A percentile compares a stretch with the other conserved stretches of the same genome.
Conservation (phyloP, 2,888 invertebrate genomes). For the Eilema depressum region DNA sequence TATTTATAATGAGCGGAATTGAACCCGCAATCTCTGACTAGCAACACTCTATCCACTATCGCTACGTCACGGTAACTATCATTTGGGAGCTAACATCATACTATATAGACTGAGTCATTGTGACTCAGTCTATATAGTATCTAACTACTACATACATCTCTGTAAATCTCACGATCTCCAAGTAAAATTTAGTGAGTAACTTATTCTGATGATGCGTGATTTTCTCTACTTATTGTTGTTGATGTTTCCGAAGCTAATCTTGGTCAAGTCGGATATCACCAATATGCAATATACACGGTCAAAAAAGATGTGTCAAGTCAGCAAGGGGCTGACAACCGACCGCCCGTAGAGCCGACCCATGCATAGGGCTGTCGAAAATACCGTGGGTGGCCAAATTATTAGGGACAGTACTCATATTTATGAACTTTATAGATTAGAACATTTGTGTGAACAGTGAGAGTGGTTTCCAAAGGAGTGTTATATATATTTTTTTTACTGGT, state of each 20-base stretch:
- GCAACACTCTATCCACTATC: not conserved
- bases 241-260: constrained; percentile 44
- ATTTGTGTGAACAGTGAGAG: no score
- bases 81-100: not conserved
- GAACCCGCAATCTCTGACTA: not conserved
- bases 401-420: no score
- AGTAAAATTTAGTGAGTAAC: not conserved
- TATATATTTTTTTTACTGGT: no score
- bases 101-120: no score
- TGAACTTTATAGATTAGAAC: no score
- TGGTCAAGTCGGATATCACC: constrained; percentile 45
- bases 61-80: not conserved
- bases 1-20: not conserved
- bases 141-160: not conserved
- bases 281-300: constrained; percentile 43
- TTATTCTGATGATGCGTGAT: constrained; percentile 24
- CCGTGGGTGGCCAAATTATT: no score
- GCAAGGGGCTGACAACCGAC: constrained; percentile 45
- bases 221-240: constrained; percentile 34
- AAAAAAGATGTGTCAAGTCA: constrained; percentile 56
- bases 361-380: constrained; percentile 13
- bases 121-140: no score
- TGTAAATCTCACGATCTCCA: not conserved
- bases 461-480: no score
- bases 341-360: constrained; percentile 29